Evolutionary conservation across 1,140 invertebrate genomes (phyloP).

Genomic region (Calosoma granatense): DNA sequence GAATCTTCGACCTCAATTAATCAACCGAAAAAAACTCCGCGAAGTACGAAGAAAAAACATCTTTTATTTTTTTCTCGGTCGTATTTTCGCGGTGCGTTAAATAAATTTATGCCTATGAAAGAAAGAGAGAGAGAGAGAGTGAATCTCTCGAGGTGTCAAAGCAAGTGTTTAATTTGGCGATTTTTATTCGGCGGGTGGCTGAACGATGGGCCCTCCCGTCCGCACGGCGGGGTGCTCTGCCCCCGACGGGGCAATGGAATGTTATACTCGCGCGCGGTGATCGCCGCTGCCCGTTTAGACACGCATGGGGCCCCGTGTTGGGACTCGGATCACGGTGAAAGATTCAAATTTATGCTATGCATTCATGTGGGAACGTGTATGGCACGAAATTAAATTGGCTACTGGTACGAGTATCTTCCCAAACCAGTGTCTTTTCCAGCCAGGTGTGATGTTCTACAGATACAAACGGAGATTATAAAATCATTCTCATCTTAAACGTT

Average conservation of each 20-base stretch:
- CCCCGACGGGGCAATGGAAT: not conserved
- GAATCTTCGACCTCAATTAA: not conserved
- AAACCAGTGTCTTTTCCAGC: not conserved
- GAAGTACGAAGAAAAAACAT: not conserved
- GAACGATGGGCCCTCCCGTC: conserved; percentile 17
- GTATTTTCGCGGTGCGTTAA: not conserved
- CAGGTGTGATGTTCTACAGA: not conserved
- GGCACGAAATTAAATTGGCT: not conserved
- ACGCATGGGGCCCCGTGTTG: not conserved
- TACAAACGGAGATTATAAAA: not conserved
- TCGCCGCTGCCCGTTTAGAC: too few relatives aligned
- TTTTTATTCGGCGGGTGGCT: conserved; percentile 10
- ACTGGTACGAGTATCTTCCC: not conserved
- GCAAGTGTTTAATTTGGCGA: conserved; percentile 20
- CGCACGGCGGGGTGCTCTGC: conserved; percentile 14
- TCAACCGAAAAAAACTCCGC: not conserved
- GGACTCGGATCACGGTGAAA: not conserved
- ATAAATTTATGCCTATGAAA: not conserved
- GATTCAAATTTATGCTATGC: not conserved
- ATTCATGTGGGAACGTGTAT: not conserved
- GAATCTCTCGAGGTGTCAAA: conserved; percentile 20
- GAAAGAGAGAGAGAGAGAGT: too few relatives aligned
- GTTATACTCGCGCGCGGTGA: not conserved
- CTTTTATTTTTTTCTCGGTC: not conserved
- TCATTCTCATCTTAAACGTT: not conserved